Conservation (phyloP, 2,113 vertebrate species). For the Mobula hypostoma region DNA sequence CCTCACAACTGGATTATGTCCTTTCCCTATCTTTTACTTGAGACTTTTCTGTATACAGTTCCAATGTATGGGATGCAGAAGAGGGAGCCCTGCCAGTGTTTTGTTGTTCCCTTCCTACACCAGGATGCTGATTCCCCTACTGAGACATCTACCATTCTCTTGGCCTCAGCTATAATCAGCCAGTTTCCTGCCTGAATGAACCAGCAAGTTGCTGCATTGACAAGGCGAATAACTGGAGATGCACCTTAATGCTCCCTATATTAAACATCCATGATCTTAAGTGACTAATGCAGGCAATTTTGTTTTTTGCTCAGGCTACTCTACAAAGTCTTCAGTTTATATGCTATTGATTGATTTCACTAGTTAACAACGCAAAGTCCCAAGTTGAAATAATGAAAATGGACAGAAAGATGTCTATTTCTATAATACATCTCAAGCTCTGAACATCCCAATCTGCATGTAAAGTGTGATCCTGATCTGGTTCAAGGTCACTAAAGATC, state of each 20-base stretch:
- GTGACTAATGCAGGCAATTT: background rate
- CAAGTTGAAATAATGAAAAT: background rate
- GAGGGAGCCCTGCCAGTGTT: no score
- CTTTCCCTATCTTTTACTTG: no score
- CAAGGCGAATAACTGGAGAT: background rate
- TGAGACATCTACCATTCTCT: background rate
- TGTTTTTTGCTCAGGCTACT: no score
- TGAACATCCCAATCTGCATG: no score
- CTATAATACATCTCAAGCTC: no score
- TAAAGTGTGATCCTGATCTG: no score
- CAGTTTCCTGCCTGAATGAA: background rate
- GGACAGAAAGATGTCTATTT: background rate
- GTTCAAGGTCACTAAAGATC: no score
- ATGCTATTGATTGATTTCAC: background rate
- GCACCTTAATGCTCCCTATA: background rate
- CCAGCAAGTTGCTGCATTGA: background rate
- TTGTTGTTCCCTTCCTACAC: no score
- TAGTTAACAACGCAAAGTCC: background rate
- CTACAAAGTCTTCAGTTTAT: no score
- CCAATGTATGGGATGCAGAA: no score
- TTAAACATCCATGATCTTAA: background rate
- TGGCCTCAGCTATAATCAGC: background rate
- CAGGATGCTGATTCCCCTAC: background rate
- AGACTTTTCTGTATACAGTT: no score
- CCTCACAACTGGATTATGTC: background rate